Conservation (phyloP, 2,888 invertebrate genomes). For the Trissonchulus sp. region DNA sequence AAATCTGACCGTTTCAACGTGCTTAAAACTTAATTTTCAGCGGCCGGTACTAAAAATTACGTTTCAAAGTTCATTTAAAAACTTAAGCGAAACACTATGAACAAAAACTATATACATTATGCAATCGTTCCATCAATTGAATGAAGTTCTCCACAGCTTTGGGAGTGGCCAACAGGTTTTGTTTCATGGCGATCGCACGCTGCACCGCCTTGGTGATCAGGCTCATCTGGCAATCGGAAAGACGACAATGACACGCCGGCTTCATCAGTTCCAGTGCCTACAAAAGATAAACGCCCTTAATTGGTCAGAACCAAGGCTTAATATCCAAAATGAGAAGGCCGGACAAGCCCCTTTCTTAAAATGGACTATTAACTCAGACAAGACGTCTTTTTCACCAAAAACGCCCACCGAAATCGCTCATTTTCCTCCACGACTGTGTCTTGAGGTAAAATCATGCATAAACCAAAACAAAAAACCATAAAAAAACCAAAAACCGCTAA, state of each 20-base stretch:
- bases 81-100: no score
- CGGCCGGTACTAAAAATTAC: no score
- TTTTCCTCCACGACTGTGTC: background rate
- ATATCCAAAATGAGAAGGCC: background rate
- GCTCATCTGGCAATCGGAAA: background rate
- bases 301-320: no score
- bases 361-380: background rate
- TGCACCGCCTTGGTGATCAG: background rate
- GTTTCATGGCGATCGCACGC: background rate
- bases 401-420: background rate
- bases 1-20: no score
- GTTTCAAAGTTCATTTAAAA: no score
- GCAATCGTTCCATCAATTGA: no score
- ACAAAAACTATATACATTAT: no score
- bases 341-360: background rate
- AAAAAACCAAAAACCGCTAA: no score
- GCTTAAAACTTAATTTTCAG: no score
- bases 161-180: background rate
- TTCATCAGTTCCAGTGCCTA: background rate
- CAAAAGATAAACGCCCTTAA: background rate
- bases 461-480: no score
- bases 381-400: background rate
- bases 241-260: background rate
- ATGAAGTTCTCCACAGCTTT: no score
- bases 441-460: no score